These are phyloP conservation scores for Herpetotheres cachinnans DNA, from an alignment of 2,113 vertebrate species.

Conservation along the genomic window DNA sequence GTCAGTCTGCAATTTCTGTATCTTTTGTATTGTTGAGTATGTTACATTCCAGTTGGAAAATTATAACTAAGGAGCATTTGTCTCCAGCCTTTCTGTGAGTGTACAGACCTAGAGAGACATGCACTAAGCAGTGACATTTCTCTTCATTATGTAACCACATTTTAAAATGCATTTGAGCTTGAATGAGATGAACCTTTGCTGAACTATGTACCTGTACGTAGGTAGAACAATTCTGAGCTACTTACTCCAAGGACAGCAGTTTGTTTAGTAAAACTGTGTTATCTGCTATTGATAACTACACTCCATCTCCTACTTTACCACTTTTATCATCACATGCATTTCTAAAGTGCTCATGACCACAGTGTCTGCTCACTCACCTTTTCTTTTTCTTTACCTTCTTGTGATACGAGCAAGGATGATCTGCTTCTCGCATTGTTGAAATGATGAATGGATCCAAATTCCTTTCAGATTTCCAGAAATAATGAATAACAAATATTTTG, in stretches of 20 bases:
- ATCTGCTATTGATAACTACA: neutral
- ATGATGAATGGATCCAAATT: neutral
- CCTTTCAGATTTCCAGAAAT: neutral
- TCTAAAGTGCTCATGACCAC: neutral
- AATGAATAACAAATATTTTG: neutral
- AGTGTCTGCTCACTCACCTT: neutral
- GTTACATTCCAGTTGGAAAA: conserved; percentile 2
- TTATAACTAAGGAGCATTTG: neutral
- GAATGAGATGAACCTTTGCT: neutral
- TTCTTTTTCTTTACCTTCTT: neutral
- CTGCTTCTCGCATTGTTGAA: neutral
- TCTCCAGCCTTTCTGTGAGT: neutral
- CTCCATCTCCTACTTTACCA: neutral
- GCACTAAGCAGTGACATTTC: neutral
- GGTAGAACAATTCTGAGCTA: neutral
- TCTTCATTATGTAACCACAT: conserved; percentile 5
- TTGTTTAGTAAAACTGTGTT: neutral
- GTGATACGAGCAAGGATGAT: neutral
- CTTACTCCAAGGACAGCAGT: neutral
- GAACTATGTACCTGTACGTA: neutral
- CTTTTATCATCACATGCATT: neutral
- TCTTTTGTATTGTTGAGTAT: neutral
- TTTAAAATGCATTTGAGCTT: neutral
- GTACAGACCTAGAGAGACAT: neutral
- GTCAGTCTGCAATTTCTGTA: conserved; percentile 1